Conservation (phyloP, 2,888 invertebrate genomes). For the Thelaira solivaga region DNA sequence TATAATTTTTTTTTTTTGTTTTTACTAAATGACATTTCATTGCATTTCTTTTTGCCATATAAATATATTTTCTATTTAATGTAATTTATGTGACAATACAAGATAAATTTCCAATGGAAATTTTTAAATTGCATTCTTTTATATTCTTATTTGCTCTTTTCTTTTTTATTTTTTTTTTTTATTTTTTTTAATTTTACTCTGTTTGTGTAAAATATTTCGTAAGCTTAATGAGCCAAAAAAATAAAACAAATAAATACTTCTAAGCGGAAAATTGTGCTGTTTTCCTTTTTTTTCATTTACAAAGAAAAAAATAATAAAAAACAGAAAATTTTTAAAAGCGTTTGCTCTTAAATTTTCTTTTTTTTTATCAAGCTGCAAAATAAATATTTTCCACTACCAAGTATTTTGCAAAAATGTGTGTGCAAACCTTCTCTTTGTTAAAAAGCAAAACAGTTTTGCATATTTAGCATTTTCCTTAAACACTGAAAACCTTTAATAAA, state of each 20-base stretch:
- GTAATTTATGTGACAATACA: slow-evolving; percentile 61
- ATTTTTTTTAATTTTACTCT: background rate
- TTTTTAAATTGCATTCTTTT: slow-evolving; percentile 49
- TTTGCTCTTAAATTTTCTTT: slow-evolving; percentile 38
- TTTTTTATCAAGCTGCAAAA: background rate
- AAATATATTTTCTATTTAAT: slow-evolving; percentile 44
- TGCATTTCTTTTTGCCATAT: slow-evolving; percentile 37
- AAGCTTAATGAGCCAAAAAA: slow-evolving; percentile 57
- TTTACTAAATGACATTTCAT: slow-evolving; percentile 33
- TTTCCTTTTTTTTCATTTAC: background rate
- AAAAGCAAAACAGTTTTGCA: too few relatives aligned
- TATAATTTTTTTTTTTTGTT: background rate
- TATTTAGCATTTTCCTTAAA: too few relatives aligned
- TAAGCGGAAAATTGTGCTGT: background rate
- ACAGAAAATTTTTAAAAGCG: background rate
- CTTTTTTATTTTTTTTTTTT: too few relatives aligned
- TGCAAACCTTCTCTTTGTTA: too few relatives aligned
- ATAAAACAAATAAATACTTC: too few relatives aligned
- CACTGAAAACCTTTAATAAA: too few relatives aligned
- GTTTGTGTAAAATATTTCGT: slow-evolving; percentile 3
- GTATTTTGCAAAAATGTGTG: too few relatives aligned
- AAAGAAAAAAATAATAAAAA: background rate
- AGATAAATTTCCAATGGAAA: slow-evolving; percentile 55
- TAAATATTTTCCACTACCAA: slow-evolving; percentile 7
- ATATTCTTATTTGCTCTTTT: too few relatives aligned